Evolutionary conservation across 2,797 vertebrate species (phyloP).

Genomic region (Rhabdophis nuchalis): DNA sequence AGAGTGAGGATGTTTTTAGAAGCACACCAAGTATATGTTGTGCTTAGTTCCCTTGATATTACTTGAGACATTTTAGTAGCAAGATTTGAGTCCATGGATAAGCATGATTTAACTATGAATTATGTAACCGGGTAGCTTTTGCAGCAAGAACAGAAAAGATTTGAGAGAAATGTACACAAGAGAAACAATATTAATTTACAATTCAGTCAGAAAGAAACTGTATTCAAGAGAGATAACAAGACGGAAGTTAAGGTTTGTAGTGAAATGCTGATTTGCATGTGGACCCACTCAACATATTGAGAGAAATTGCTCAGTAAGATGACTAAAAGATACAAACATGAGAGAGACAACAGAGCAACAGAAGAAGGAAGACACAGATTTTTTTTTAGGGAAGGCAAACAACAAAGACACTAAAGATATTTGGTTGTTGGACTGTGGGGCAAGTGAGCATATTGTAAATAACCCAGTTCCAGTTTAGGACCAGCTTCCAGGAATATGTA

Average conservation of each 20-base stretch:
- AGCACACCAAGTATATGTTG: not conserved
- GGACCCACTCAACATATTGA: not conserved
- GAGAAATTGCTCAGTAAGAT: not conserved
- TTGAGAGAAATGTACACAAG: not conserved
- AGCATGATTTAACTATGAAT: not conserved
- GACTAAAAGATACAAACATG: not conserved
- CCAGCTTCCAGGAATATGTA: not conserved
- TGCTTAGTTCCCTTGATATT: not conserved
- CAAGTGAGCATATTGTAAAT: not conserved
- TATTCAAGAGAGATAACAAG: not conserved
- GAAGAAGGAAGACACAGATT: not conserved
- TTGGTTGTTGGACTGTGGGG: not conserved
- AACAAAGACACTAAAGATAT: not conserved
- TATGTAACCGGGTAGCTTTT: not conserved
- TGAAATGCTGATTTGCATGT: not conserved
- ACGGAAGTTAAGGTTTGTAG: not conserved
- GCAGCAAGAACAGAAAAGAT: not conserved
- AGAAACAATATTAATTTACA: not conserved
- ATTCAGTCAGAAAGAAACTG: not conserved
- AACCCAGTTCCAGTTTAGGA: not conserved
- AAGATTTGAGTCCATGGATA: not conserved
- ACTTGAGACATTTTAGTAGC: not conserved
- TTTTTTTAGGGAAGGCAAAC: not conserved
- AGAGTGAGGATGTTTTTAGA: not conserved
- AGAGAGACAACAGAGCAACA: not conserved